A percentile compares a stretch with the other conserved stretches of the same genome.
Conservation (phyloP, 1,140 invertebrate genomes). For the Radopholus similis region DNA sequence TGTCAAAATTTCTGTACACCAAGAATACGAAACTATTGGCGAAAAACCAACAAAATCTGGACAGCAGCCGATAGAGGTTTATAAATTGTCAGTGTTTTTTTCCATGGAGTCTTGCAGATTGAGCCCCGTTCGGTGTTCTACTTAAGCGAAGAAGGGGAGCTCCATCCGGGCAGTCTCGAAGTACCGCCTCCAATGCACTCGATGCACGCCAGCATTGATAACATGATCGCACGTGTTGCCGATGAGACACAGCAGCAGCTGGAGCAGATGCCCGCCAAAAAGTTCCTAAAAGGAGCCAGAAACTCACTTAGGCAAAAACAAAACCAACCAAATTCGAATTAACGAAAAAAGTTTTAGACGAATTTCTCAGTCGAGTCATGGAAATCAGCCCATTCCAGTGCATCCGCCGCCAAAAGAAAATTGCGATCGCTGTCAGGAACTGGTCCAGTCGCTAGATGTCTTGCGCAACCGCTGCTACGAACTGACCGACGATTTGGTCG, state of each 20-base stretch:
- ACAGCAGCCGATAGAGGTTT: background rate
- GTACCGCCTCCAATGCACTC: slow-evolving; percentile 23
- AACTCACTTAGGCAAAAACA: slow-evolving; percentile 21
- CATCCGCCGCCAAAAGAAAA: background rate
- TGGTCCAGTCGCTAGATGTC: background rate
- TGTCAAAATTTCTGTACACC: background rate
- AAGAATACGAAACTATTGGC: background rate
- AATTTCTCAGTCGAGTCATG: background rate
- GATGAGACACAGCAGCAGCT: slow-evolving; percentile 21
- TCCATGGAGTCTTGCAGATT: background rate
- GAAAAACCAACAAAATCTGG: background rate
- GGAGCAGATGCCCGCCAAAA: slow-evolving; percentile 27
- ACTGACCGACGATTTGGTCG: slow-evolving; percentile 36
- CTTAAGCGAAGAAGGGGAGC: slow-evolving; percentile 23
- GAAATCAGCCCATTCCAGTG: background rate
- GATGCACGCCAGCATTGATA: background rate
- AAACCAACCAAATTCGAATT: no score
- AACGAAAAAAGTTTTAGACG: background rate
- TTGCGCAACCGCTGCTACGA: slow-evolving; percentile 36
- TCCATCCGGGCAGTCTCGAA: slow-evolving; percentile 23
- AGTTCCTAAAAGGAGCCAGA: slow-evolving; percentile 22
- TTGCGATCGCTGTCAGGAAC: slow-evolving; percentile 31
- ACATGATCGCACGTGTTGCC: background rate
- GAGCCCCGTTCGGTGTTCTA: slow-evolving; percentile 28
- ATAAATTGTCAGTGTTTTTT: background rate